A percentile compares a stretch with the other conserved stretches of the same genome.
phyloP scores from a whole-genome alignment of 2,797 vertebrate species.

The Brachyalestes nurse region DNA sequence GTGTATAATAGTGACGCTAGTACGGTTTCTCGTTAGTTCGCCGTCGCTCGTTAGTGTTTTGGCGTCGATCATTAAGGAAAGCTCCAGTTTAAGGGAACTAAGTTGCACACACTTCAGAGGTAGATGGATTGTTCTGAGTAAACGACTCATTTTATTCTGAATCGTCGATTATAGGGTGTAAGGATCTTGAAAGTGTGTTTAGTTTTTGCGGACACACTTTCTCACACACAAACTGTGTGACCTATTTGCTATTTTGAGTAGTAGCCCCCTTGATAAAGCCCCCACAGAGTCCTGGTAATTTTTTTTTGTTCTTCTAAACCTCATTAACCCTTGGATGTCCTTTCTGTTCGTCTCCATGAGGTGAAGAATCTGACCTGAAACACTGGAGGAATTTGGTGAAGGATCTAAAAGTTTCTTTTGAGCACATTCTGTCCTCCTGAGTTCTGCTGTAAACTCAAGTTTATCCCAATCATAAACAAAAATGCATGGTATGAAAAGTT shows the following conservation, averaged over 20 bases:
- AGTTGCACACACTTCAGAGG: background rate
- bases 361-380: background rate
- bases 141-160: background rate
- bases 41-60: constrained; percentile 25
- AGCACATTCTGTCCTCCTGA: background rate
- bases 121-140: background rate
- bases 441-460: background rate
- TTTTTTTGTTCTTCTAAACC: too few relatives aligned
- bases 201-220: background rate
- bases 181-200: background rate
- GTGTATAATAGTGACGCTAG: constrained; percentile 49
- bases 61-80: background rate
- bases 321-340: background rate
- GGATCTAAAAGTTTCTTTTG: background rate
- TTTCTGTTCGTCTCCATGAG: background rate
- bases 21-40: constrained; percentile 35
- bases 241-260: background rate
- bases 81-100: constrained; percentile 21
- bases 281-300: too few relatives aligned
- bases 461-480: background rate
- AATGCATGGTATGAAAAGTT: background rate
- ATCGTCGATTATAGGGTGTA: too few relatives aligned
- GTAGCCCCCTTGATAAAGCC: background rate
- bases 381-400: background rate
- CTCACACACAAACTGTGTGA: background rate